Base-by-base conservation (phyloP, 23 tunicate species). In the Halocynthia roretzi region DNA sequence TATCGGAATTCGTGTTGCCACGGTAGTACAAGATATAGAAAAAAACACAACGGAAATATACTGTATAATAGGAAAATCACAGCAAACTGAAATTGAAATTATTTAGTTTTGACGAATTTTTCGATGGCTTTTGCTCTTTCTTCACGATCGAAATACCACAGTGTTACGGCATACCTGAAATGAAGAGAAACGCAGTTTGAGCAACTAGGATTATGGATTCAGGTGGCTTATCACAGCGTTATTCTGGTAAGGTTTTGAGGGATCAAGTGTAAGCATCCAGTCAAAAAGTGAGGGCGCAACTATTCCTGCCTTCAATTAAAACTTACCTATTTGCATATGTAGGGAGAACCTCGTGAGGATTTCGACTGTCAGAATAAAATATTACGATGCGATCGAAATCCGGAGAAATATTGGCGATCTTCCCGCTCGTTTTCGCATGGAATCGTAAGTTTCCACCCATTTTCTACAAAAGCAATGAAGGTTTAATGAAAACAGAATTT, bases 61-160 rank as follows among this genome's bases (percentile, higher is more conserved):
- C 44, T 31, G 44, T 31, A 31, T 31, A 31, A 31, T 4, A 31
- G 44, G 44, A 31, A 31, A 31, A 31, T 31, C 44, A 31, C 44
- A 31, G 44, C 44, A 31, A 31, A 31, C 44, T 31, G 44, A 31
- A 31, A 31, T 31, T 31, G 4, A 31, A 31, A 31, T 31, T 31
- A 31, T 31, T 31, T 0, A 31, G 44, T 31, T 31, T 31, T 31
- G 44, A 31, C 44, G 44, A 31, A 31, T 31, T 31, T 31, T 31
- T 31, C 44, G 44, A 83, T 11, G 18, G 87, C 87, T 57, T 66
- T 66, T 44, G 54, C 64, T 52, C 96, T 49, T 62, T 89, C 96
- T 5, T 89, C 82, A 14, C 64, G 74, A 54, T 89, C 96, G 60
- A 89, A 89, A 76, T 89, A 89, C 96, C 96, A 89, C 54, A 81